Evolutionary conservation across 2,797 vertebrate species (phyloP).

Genomic region (Molossus alvarezi): DNA sequence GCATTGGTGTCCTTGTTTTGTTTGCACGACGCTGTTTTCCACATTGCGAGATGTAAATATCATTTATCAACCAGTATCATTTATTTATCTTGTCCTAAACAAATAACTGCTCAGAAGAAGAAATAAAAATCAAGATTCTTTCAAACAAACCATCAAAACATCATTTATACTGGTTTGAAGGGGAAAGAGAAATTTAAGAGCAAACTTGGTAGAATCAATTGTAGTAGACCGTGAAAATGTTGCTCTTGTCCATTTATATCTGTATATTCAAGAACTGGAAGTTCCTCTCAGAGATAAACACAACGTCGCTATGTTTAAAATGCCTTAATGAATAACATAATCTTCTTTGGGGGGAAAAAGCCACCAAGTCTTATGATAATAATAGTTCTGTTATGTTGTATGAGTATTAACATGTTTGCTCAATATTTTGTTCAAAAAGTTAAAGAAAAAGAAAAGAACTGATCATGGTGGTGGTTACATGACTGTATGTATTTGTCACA

Average conservation of each 20-base stretch:
- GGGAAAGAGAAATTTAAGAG: constrained; percentile 55
- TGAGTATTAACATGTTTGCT: constrained; percentile 53
- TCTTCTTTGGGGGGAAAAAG: not conserved
- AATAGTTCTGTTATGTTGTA: not conserved
- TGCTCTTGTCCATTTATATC: constrained; percentile 60
- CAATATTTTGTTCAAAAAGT: constrained; percentile 73
- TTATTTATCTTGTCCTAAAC: constrained; percentile 65
- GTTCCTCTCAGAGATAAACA: constrained; percentile 67
- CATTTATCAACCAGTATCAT: constrained; percentile 56
- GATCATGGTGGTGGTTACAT: not conserved
- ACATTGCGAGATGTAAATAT: constrained; percentile 37
- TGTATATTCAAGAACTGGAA: constrained; percentile 54
- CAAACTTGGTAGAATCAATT: constrained; percentile 31
- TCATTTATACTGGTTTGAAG: constrained; percentile 36
- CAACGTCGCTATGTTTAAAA: constrained; percentile 61
- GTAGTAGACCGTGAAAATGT: constrained; percentile 54
- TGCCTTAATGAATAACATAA: constrained; percentile 61
- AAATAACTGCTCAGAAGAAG: constrained; percentile 63
- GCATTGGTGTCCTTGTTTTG: constrained; percentile 35
- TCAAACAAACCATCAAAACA: constrained; percentile 64
- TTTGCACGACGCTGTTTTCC: constrained; percentile 56
- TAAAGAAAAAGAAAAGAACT: not conserved
- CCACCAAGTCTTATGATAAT: constrained; percentile 42
- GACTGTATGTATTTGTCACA: constrained; percentile 23
- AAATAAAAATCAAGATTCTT: constrained; percentile 74